A percentile compares a stretch with the other conserved stretches of the same genome.
Conservation (phyloP, 2,113 vertebrate species). For the Collichthys lucidus region DNA sequence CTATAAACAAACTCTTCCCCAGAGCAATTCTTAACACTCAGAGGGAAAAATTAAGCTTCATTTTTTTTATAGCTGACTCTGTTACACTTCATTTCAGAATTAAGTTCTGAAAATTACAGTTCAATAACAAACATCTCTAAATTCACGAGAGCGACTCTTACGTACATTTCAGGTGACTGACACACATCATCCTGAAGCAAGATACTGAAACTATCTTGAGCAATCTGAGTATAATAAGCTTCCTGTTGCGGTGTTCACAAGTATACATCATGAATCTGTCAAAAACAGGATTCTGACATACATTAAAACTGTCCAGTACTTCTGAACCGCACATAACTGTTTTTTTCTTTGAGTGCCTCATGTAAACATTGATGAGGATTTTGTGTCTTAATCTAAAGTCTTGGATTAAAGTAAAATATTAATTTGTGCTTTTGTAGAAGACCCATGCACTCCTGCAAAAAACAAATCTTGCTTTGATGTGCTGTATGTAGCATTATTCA, state of each 20-base stretch:
- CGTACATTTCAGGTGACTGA: slow-evolving; percentile 25
- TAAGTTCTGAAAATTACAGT: slow-evolving; percentile 19
- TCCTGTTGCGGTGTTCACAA: neutral
- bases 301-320: neutral
- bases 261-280: neutral
- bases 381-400: neutral
- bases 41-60: slow-evolving; percentile 16
- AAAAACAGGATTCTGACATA: neutral
- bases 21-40: slow-evolving; percentile 45
- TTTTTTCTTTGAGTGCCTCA: neutral
- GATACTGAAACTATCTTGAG: neutral
- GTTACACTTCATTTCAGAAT: slow-evolving; percentile 38
- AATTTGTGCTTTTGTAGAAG: neutral
- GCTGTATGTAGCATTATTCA: neutral
- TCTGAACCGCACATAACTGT: neutral
- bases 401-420: neutral
- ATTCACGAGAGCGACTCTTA: neutral
- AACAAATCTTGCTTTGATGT: neutral
- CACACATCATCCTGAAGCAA: slow-evolving; percentile 4
- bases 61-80: slow-evolving; percentile 31
- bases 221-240: slow-evolving; percentile 2
- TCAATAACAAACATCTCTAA: slow-evolving; percentile 20
- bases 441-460: neutral
- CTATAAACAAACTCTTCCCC: slow-evolving; percentile 70
- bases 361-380: neutral